Conservation (phyloP, 2,797 vertebrate species). For the Tadarida brasiliensis region DNA sequence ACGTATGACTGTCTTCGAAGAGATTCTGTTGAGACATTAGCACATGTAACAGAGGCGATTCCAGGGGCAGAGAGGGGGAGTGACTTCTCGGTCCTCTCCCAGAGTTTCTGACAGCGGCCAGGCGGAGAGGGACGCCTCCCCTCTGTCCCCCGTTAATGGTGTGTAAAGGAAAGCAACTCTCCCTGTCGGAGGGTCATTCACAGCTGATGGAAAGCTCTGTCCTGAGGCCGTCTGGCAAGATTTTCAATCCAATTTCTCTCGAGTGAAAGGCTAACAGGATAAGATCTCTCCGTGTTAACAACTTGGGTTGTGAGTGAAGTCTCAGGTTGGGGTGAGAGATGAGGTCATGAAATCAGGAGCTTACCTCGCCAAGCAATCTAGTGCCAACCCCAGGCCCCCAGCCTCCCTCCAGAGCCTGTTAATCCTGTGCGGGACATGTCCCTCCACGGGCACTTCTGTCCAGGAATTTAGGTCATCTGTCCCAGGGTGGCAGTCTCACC, state of each 20-base stretch:
- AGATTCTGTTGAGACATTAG: neutral
- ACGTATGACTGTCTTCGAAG: neutral
- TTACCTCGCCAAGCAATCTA: slow-evolving; percentile 71
- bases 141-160: slow-evolving; percentile 45
- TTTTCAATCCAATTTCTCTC: slow-evolving; percentile 76
- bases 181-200: neutral
- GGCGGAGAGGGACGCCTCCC: neutral
- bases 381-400: neutral
- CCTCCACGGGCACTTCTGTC: neutral
- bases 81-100: neutral
- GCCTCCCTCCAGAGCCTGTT: slow-evolving; percentile 35
- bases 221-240: neutral
- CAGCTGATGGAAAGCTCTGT: slow-evolving; percentile 62
- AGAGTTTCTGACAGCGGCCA: slow-evolving; percentile 4
- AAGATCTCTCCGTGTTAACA: slow-evolving; percentile 80
- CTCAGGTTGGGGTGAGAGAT: neutral
- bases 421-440: slow-evolving; percentile 47
- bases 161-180: slow-evolving; percentile 20
- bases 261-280: slow-evolving; percentile 77
- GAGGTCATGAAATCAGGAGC: slow-evolving; percentile 73
- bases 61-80: neutral
- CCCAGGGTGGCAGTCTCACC: neutral
- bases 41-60: neutral
- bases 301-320: slow-evolving; percentile 71
- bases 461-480: neutral